Base-by-base conservation (phyloP, 2,888 invertebrate species). In the Eudemis profundana region DNA sequence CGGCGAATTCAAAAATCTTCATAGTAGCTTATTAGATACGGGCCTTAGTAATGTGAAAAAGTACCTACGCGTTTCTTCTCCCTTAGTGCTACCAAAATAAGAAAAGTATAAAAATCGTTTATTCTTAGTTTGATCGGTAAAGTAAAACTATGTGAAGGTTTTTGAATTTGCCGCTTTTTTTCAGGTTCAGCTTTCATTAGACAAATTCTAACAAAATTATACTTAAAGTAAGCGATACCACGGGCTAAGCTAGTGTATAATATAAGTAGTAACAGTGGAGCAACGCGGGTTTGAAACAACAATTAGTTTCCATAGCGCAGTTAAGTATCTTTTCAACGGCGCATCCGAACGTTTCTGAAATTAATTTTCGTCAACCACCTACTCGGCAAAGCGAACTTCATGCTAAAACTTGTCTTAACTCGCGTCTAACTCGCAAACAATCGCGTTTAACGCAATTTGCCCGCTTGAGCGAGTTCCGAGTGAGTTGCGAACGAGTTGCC, bases 341-440 rank as follows among this genome's bases (percentile, higher is more conserved):
- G 50, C 50, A 23, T 33, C 33, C 21, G 40, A 66, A 66, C 61
- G 33, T 61, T 56, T 54, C 61, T 23, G 49, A 66, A 66, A 66
- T 66, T 66, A 66, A 66, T 66, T 66, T 66, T 56, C 61, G 61
- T 56, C 61, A 65, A 66, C 66, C 61, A 54, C 33, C 54, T 56
- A 61, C 49, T 54, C 47, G 49, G 49, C n/a, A 66, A 66, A 63
- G 62, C 66, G 61, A 57, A 61, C 49, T 63, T 61, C 53, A 68
- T 33, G 63, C 40, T 47, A 60, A 54, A 79, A 78, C 76, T 82
- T 75, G 74, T 71, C 62, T 76, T 74, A 79, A 77, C 75, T 80
- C 68, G 61, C 73, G 74, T 75, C 77, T 76, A 81, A 82, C 79
- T 77, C 70, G 74, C 77, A 82, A 83, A 85, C 83, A 85, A 83